Base-by-base conservation (phyloP, 35 echinoderm and acorn worm species). In the Holothuria glaberrima region DNA sequence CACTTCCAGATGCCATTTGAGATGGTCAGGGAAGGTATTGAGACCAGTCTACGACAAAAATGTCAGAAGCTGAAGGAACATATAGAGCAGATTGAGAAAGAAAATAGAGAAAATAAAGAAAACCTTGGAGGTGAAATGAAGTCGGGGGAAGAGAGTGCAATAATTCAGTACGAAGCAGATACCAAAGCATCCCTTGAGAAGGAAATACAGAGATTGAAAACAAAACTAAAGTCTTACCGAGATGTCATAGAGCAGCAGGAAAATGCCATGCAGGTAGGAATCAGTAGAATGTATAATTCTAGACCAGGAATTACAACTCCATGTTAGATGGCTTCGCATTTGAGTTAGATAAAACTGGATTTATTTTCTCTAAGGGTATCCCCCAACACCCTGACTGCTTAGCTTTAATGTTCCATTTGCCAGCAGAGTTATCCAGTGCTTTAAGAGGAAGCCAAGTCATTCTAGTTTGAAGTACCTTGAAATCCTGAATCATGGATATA, bases 1-100 rank as follows among this genome's bases (percentile, higher is more conserved):
- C 96, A 98, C 74, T 98, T 94, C 75, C 96, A 98, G 68, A 98
- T 98, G 96, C 96, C 96, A 9, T 98, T 90, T 77, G 93, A 98
- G 59, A 98, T 98, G 96, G 96, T 98, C 2, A 76, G 91, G 41
- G 96, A 98, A 84, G 96, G 96, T 22, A 98, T 98, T 30, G 96
- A 98, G 59, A 88, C 74, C 46, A 98, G 93, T 35, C 74, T 98
- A 26, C 60, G 89, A 22, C 82, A 93, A 67, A 98, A 98, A 48
- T 98, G 96, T 86, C 87, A 89, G 77, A 90, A 89, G 61, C 80
- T 98, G 25, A 86, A 92, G 86, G 96, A 92, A 85, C 93, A 92
- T 52, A 98, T 98, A 36, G 84, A 93, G 68, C 91, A 93, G 48
- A 98, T 98, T 62, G 96, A 98, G 80, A 94, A 92, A 32, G 96